Evolutionary conservation across 2,113 vertebrate species (phyloP), one percentile per base, ranked within the genome.

Genomic region (Gymnogyps californianus): DNA sequence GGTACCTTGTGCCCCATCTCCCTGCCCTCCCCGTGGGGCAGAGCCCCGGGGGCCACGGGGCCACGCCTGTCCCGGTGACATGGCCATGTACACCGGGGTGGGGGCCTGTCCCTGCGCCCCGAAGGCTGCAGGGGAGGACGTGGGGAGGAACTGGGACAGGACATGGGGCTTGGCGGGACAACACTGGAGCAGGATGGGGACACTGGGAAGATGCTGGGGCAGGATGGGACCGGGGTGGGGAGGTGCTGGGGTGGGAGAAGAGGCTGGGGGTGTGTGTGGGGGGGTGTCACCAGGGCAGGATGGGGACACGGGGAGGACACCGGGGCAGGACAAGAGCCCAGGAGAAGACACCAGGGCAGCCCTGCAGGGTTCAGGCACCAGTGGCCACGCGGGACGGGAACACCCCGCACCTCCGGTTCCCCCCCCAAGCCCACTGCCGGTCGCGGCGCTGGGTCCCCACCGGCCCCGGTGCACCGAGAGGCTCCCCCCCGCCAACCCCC

Each of bases 401-500:
- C 82, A 26, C 49, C 22, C 38, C 47, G 9, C 75, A 29, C 14
- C n/a, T 52, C 58, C 49, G 7, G 18, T 24, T 9, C 11, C 13
- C 13, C 28, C 19, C 32, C 51, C 16, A 40, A 16, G 12, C 34
- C 59, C 79, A 10, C 10, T 34, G 18, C 59, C 72, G 57, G 21
- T 6, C 2, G 59, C 44, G 52, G 55, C 32, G 32, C 74, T 8
- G 54, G 32, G 52, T 38, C 52, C 90, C 71, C 64, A 29, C 29
- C 57, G 34, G 24, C 42, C 52, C 90, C 51, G 72, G 54, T 55
- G 87, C 65, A 80, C 82, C 82, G n/a, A n/a, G n/a, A n/a, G n/a
- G n/a, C 98, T 98, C 82, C 99, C 47, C 99, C 98, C 38, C 99
- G 4, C 83, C 84, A n/a, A n/a, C n/a, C n/a, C n/a, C n/a, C n/a